A percentile compares a stretch with the other conserved stretches of the same genome.
phyloP scores from a whole-genome alignment of 1,140 invertebrate genomes.

The Lanistes nyassanus region DNA sequence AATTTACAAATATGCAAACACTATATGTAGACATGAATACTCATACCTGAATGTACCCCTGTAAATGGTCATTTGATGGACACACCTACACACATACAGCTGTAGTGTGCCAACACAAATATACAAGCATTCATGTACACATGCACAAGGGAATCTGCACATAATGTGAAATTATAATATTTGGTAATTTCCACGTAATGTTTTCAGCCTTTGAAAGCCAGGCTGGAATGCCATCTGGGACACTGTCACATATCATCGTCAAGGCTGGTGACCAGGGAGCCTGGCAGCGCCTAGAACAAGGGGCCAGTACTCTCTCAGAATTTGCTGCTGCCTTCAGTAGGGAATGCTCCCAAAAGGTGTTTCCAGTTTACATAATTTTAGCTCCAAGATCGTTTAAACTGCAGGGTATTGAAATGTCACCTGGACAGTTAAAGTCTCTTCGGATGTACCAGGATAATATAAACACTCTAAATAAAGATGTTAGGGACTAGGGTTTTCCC shows the following conservation, averaged over 20 bases:
- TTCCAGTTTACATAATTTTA: background rate
- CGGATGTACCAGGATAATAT: background rate
- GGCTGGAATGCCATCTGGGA: slow-evolving; percentile 43
- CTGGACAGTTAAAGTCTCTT: background rate
- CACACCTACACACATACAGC: background rate
- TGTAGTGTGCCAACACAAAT: background rate
- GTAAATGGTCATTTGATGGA: no score
- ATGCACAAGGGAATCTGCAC: background rate
- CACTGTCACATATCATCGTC: slow-evolving; percentile 49
- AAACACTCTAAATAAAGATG: background rate
- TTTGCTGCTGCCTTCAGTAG: slow-evolving; percentile 58
- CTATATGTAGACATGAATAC: no score
- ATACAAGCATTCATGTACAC: background rate
- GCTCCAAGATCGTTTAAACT: background rate
- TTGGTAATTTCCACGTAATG: background rate
- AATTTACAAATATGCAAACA: no score
- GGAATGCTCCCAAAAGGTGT: slow-evolving; percentile 56
- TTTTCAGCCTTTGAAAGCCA: slow-evolving; percentile 56
- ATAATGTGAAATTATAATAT: background rate
- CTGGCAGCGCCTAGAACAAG: slow-evolving; percentile 61
- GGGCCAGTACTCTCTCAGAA: slow-evolving; percentile 52
- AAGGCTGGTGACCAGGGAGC: slow-evolving; percentile 49
- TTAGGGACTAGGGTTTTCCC: background rate
- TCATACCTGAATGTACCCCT: no score
- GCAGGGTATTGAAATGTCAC: background rate